Evolutionary conservation across 2,888 invertebrate genomes (phyloP).

Genomic region (Labia minor): DNA sequence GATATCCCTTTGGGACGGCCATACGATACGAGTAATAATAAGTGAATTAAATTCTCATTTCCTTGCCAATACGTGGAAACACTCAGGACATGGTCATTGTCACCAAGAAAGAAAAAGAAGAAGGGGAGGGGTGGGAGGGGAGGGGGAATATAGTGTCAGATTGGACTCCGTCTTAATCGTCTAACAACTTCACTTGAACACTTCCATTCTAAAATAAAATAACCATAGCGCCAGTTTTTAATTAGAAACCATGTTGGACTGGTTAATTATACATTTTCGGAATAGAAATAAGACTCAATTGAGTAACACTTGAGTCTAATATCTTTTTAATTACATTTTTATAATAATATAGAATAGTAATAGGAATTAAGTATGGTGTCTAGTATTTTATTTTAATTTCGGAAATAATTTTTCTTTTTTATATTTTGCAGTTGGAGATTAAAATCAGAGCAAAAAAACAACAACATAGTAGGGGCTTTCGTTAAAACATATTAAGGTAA

Average conservation of each 20-base stretch:
- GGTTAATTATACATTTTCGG: neutral
- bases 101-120: neutral
- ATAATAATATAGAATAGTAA: neutral
- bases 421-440: neutral
- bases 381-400: neutral
- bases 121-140: neutral
- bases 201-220: too few species aligned
- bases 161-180: too few species aligned
- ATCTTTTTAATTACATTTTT: neutral
- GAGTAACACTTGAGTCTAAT: neutral
- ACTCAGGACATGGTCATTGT: neutral
- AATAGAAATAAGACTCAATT: neutral
- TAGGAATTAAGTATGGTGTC: neutral
- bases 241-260: neutral
- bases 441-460: neutral
- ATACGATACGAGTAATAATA: constrained; percentile 7
- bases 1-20: neutral
- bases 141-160: neutral
- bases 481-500: neutral
- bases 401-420: neutral
- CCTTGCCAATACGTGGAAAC: constrained; percentile 13
- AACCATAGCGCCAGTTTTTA: neutral
- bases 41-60: constrained; percentile 3
- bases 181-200: too few species aligned
- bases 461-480: neutral